Conservation (phyloP, 2,888 invertebrate species). For the Dryococelus australis region DNA sequence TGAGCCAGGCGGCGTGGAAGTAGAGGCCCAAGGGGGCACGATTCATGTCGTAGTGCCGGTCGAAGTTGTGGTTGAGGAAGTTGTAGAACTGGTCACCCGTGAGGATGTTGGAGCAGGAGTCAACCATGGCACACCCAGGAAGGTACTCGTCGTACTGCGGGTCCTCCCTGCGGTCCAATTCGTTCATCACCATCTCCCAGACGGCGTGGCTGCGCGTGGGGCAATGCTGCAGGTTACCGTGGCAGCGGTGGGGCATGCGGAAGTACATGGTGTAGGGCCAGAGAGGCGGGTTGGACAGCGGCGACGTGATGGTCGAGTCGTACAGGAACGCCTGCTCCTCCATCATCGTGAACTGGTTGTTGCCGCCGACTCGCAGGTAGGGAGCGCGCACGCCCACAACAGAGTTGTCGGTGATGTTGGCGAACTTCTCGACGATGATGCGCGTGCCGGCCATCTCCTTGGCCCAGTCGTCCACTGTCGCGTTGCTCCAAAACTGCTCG, state of each 20-base stretch:
- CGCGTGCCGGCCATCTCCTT: slow-evolving; percentile 96
- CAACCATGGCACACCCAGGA: slow-evolving; percentile 93
- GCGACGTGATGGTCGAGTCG: slow-evolving; percentile 94
- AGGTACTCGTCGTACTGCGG: slow-evolving; percentile 88
- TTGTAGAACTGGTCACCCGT: slow-evolving; percentile 94
- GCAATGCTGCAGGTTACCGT: slow-evolving; percentile 90
- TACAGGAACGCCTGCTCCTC: slow-evolving; percentile 94
- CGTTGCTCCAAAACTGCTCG: slow-evolving; percentile 92
- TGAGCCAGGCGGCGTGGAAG: slow-evolving; percentile 94
- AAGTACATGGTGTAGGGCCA: slow-evolving; percentile 99
- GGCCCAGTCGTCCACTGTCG: slow-evolving; percentile 91
- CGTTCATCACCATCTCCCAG: slow-evolving; percentile 97
- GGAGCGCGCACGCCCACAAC: slow-evolving; percentile 92
- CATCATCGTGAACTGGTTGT: slow-evolving; percentile 98
- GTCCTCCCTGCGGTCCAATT: slow-evolving; percentile 89
- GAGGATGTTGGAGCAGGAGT: slow-evolving; percentile 92
- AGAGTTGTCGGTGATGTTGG: slow-evolving; percentile 89
- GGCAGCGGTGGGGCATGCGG: slow-evolving; percentile 93
- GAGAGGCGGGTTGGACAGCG: slow-evolving; percentile 87
- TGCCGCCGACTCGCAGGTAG: slow-evolving; percentile 90
- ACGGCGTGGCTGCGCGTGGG: slow-evolving; percentile 92
- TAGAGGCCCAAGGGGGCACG: slow-evolving; percentile 88
- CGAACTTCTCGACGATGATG: slow-evolving; percentile 87
- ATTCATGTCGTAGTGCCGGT: slow-evolving; percentile 90
- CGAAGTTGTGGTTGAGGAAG: slow-evolving; percentile 92